Evolutionary conservation across 1,140 invertebrate genomes (phyloP), one percentile per base, ranked within the genome.

Genomic region (Microplitis demolitor): DNA sequence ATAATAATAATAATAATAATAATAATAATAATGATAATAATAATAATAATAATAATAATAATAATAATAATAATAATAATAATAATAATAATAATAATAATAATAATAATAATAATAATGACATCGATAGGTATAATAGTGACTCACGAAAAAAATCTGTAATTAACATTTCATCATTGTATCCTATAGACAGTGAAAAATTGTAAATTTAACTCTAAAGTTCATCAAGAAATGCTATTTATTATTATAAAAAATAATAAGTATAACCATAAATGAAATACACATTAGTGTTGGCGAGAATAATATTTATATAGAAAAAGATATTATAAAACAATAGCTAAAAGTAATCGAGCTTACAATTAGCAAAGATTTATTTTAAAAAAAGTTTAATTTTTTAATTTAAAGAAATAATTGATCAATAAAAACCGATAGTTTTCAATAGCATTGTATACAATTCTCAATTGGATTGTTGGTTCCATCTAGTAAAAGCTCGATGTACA

Each of bases 401-500:
- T 24, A 64, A 37, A 13, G 34, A 9, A 14, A n/a, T 64, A n/a
- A 24, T 39, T 35, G 14, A 66, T 24, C 58, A 62, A 53, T 64
- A 24, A 71, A 64, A 62, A 66, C 6, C 6, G 6, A 9, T 11
- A 45, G 11, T 45, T 45, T 45, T 6, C 3, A 45, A 45, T 45
- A 9, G 53, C 11, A 61, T 39, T 71, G 39, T 71, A 50, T 33
- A n/a, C 1, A 4, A 34, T 8, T 51, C 24, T n/a, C 11, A 37
- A 68, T n/a, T 34, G 51, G 45, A 64, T 70, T 70, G 31, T 63
- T 66, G 45, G 34, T 45, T 60, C 51, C 35, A 66, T 60, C 35
- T 51, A 37, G 62, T 72, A 39, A 24, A 64, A 72, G 70, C 70
- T 72, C 70, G 70, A 72, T 66, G 50, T 16, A 39, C 70, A 63